Evolutionary conservation across 2,888 invertebrate genomes (phyloP), one percentile per base, ranked within the genome.

Genomic region (Amitus sp.): DNA sequence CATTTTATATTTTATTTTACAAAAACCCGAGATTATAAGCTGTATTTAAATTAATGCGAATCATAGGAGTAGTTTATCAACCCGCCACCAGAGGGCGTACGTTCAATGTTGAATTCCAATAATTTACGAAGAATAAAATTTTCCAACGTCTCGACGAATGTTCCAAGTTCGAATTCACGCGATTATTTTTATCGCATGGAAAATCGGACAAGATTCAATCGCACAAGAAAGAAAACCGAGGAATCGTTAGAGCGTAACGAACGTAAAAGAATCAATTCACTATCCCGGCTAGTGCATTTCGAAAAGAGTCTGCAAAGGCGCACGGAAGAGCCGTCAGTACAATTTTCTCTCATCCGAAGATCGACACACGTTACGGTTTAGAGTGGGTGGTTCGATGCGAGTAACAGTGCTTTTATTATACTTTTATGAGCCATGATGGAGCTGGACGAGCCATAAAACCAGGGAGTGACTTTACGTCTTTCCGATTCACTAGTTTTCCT

Each of bases 221-320:
- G n/a, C n/a, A 12, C 23, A 55, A 54, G 39, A 33, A 46, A 46
- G 52, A 62, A 39, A 33, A 9, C 28, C 30, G 28, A 39, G 37
- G 20, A 42, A 30, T 19, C 46, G 51, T 42, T 50, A 43, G 46
- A 56, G 55, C 53, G 48, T 47, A 45, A 37, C 59, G 74, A 76
- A 79, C 79, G 74, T 80, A 79, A 80, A 80, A 77, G 77, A 79
- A 80, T 80, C 79, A 79, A 80, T 80, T 80, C 75, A 70, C 67
- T 65, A 57, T 61, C 60, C 53, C 46, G 57, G 59, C 53, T 62
- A 42, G 52, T 60, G 52, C 61, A 49, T 59, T 61, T 51, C 49
- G 47, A 53, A 55, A 48, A 49, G 39, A 34, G 28, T 39, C 33
- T 42, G 45, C 17, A 47, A 9, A 9, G 28, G 23, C 28, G 18